Percentiles rank a stretch among this genome's conserved stretches.
Evolutionary conservation across 2,797 vertebrate genomes (phyloP).

Genomic region (Clarias pachynema): DNA sequence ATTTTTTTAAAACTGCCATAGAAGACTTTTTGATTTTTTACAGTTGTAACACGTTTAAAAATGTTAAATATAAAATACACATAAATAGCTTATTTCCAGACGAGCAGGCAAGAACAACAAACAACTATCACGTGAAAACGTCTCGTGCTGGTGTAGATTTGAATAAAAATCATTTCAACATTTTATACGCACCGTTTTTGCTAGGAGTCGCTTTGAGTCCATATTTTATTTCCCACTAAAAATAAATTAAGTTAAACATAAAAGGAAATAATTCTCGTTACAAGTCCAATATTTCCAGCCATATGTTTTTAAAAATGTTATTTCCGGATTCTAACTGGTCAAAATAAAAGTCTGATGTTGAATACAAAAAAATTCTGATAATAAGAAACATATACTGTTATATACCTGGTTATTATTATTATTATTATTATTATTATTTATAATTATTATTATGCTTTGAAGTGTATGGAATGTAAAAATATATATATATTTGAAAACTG

Average conservation of each 20-base stretch:
- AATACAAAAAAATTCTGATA: too few relatives aligned
- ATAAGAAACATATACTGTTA: neutral
- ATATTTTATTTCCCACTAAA: conserved; percentile 1
- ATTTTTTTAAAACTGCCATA: neutral
- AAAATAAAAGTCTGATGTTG: conserved; percentile 5
- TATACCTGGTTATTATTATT: neutral
- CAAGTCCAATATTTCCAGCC: neutral
- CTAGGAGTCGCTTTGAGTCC: conserved; percentile 30
- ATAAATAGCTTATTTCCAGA: neutral
- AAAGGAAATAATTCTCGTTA: neutral
- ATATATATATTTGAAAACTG: neutral
- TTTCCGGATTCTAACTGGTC: conserved; percentile 34
- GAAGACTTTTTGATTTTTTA: neutral
- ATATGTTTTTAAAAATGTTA: neutral
- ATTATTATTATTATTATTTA: too few relatives aligned
- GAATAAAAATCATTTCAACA: neutral
- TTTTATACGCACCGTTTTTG: conserved; percentile 33
- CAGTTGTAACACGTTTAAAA: neutral
- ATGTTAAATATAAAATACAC: neutral
- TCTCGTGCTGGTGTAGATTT: neutral
- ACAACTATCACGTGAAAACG: neutral
- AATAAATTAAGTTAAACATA: neutral
- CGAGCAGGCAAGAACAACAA: neutral
- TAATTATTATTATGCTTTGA: neutral
- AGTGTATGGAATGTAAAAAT: neutral